Evolutionary conservation across 2,797 vertebrate genomes (phyloP).

Genomic region (Spheniscus humboldti): DNA sequence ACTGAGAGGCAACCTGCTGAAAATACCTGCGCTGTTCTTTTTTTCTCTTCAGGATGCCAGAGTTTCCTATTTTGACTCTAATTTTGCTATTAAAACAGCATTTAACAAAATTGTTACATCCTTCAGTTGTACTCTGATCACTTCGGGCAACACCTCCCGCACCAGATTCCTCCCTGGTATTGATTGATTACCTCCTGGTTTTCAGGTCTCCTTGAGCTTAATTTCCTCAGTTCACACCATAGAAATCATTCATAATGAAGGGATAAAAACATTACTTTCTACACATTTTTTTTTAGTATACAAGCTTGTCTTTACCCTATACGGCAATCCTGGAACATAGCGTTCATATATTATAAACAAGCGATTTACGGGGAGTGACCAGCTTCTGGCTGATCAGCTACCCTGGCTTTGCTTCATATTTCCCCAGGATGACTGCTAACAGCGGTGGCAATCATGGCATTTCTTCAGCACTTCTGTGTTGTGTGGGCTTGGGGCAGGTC

Average conservation of each 20-base stretch:
- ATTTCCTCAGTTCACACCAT: not conserved
- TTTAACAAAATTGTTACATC: not conserved
- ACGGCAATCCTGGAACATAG: not conserved
- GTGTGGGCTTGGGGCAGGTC: no score
- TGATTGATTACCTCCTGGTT: not conserved
- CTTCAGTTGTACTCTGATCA: not conserved
- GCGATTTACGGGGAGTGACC: rapidly evolving
- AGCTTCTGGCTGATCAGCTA: not conserved
- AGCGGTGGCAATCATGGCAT: not conserved
- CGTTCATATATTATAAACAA: rapidly evolving
- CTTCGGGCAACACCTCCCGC: not conserved
- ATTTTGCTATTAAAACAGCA: not conserved
- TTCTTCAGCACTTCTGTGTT: not conserved
- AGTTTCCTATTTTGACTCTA: not conserved
- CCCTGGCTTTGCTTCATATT: not conserved
- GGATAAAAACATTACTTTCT: not conserved
- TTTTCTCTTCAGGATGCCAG: not conserved
- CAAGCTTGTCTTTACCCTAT: not conserved
- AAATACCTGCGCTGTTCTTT: not conserved
- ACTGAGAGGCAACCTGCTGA: not conserved
- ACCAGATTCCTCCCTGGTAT: not conserved
- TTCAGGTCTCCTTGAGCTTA: not conserved
- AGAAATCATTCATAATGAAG: not conserved
- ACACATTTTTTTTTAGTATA: not conserved
- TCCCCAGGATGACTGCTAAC: not conserved